Conservation (phyloP, 2,113 vertebrate genomes). For the Ginglymostoma cirratum region DNA sequence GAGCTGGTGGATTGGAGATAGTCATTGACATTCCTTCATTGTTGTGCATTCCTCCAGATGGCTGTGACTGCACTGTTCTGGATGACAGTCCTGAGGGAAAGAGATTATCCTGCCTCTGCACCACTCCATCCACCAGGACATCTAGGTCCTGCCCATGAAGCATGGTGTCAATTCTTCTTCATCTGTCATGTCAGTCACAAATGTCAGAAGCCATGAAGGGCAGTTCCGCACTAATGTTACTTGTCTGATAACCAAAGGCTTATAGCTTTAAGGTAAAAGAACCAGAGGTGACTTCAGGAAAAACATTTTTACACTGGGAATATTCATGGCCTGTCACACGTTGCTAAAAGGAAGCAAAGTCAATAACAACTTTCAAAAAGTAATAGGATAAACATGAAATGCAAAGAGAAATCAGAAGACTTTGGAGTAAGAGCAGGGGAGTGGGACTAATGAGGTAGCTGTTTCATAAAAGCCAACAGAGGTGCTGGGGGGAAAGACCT, state of each 20-base stretch:
- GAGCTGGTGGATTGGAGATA: no score
- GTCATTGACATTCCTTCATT: no score
- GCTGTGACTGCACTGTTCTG: no score
- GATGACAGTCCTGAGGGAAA: no score
- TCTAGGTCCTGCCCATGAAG: no score
- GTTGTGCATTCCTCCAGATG: no score
- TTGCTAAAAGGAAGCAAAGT: neutral
- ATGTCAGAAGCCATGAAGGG: neutral
- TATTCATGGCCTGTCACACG: neutral
- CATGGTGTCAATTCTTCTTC: no score
- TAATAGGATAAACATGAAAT: neutral
- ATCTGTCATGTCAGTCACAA: no score
- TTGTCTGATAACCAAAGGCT: neutral
- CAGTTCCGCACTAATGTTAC: no score
- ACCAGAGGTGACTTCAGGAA: neutral
- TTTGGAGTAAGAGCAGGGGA: neutral
- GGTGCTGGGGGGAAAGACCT: no score
- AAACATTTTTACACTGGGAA: neutral
- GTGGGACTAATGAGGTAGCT: neutral
- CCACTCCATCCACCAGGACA: no score
- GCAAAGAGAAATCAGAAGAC: neutral
- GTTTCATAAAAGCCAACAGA: neutral
- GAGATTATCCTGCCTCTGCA: no score
- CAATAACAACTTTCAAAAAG: neutral
- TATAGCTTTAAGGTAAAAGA: neutral